Evolutionary conservation across 2,113 vertebrate genomes (phyloP).

Genomic region (zebrafish (Danio rerio)): GRCz12tu NC_133190.1:46286001-46286500

Average conservation of each 20-base stretch:
- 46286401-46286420: neutral
- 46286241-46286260: slow-evolving; percentile 15
- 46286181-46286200: neutral
- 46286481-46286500: neutral
- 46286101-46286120: no score
- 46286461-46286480: slow-evolving; percentile 11
- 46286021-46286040: no score
- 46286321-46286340: neutral
- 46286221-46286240: neutral
- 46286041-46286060: no score
- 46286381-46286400: slow-evolving; percentile 11
- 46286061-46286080: no score
- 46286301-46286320: slow-evolving; percentile 5
- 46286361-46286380: neutral
- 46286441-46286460: neutral
- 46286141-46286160: neutral
- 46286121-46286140: neutral
- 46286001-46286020: no score
- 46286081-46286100: no score
- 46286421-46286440: neutral
- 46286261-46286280: slow-evolving; percentile 3
- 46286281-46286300: neutral
- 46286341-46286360: slow-evolving; percentile 14
- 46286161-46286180: neutral
- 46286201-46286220: neutral